Evolutionary conservation across 2,797 vertebrate species (phyloP).

Genomic region (Echiichthys vipera): DNA sequence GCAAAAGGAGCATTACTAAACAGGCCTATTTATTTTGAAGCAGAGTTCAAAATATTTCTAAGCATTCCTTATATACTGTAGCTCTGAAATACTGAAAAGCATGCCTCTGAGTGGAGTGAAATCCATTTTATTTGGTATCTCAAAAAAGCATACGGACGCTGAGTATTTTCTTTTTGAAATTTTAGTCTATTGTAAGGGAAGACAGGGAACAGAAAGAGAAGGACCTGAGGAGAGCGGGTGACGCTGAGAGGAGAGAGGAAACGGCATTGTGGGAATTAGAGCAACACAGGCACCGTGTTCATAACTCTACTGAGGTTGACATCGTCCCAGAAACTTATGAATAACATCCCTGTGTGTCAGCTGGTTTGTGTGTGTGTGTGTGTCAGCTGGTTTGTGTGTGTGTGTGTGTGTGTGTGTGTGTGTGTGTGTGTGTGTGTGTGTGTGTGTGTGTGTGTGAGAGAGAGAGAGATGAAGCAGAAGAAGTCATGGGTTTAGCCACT

Average conservation of each 20-base stretch:
- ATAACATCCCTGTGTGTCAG: conserved; percentile 72
- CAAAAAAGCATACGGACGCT: conserved; percentile 35
- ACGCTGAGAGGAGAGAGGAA: conserved; percentile 39
- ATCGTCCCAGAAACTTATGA: conserved; percentile 78
- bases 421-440: conserved; percentile 30
- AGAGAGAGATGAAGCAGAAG: conserved; percentile 67
- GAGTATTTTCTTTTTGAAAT: conserved; percentile 49
- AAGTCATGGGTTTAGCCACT: conserved; percentile 67
- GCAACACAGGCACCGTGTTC: conserved; percentile 36
- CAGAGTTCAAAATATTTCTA: conserved; percentile 32
- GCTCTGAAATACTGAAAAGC: conserved; percentile 34
- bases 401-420: conserved; percentile 35
- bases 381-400: conserved; percentile 25
- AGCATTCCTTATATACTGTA: conserved; percentile 31
- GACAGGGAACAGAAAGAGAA: conserved; percentile 20
- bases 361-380: conserved; percentile 44
- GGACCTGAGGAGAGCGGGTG: conserved; percentile 32
- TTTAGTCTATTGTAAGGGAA: conserved; percentile 32
- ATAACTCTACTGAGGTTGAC: conserved; percentile 61
- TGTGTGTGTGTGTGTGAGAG: conserved; percentile 16
- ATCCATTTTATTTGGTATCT: conserved; percentile 61
- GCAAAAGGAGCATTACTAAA: conserved; percentile 44
- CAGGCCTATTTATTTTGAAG: conserved; percentile 38
- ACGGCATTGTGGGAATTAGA: conserved; percentile 45
- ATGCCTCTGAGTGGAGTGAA: conserved; percentile 42